These are phyloP conservation scores for Centrocercus urophasianus DNA, from an alignment of 2,113 vertebrate species.

Conservation along the genomic window DNA sequence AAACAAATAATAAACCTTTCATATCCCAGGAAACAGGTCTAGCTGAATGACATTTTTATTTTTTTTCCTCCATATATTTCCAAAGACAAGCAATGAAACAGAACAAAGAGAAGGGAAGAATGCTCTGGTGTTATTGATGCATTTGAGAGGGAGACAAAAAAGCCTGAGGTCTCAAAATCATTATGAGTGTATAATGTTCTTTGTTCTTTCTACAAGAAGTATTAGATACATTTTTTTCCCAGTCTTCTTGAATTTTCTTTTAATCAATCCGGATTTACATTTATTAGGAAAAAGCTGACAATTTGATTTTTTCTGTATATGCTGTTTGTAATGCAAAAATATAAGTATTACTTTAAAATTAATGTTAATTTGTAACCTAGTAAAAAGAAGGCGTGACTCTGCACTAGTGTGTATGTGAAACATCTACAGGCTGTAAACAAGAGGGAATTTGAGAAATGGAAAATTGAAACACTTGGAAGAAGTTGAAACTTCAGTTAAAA, in stretches of 20 bases:
- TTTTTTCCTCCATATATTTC: background rate
- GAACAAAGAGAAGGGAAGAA: background rate
- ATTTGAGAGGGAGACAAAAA: background rate
- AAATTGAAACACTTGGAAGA: background rate
- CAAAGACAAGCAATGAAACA: background rate
- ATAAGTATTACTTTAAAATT: background rate
- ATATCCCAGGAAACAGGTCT: slow-evolving; percentile 61
- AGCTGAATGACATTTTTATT: background rate
- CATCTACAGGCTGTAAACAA: background rate
- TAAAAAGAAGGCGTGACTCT: background rate
- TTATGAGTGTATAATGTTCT: background rate
- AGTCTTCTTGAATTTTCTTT: background rate
- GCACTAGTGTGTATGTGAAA: background rate
- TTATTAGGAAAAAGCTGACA: background rate
- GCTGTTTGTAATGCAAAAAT: background rate
- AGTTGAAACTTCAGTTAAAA: background rate
- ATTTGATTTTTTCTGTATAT: background rate
- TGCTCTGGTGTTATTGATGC: background rate
- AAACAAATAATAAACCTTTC: slow-evolving; percentile 68
- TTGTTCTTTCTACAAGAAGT: background rate
- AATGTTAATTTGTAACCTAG: background rate
- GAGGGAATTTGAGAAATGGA: background rate
- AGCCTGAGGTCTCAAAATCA: background rate
- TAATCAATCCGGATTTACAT: background rate
- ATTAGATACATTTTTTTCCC: background rate